phyloP scores from a whole-genome alignment of 2,797 vertebrate species.

The Acropternis orthonyx region DNA sequence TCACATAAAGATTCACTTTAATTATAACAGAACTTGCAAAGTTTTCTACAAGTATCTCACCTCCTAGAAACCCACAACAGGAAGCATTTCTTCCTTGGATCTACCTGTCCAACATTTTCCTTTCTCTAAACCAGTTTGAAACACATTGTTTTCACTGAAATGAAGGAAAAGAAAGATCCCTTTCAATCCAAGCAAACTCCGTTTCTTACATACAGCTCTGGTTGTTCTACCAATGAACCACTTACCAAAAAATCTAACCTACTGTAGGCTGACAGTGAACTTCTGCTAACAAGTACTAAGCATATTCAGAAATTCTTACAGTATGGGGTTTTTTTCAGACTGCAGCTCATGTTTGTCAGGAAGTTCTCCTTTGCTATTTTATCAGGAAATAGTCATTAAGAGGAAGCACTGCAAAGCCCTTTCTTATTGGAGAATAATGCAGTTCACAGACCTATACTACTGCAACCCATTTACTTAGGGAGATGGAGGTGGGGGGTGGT shows the following conservation, averaged over 20 bases:
- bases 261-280: not conserved
- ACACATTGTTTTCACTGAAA: not conserved
- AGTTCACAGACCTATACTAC: not conserved
- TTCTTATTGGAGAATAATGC: not conserved
- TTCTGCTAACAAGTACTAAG: not conserved
- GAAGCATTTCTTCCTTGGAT: not conserved
- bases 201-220: not conserved
- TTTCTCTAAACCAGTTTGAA: not conserved
- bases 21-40: not conserved
- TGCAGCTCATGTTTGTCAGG: not conserved
- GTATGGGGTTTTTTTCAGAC: not conserved
- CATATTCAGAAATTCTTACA: not conserved
- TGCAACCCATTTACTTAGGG: not conserved
- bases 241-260: not conserved
- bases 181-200: not conserved
- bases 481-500: not conserved
- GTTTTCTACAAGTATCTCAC: not conserved
- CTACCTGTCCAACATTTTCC: not conserved
- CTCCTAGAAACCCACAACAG: not conserved
- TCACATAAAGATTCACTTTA: not conserved
- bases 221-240: not conserved
- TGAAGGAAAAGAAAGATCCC: not conserved
- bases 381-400: not conserved
- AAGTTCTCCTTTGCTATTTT: not conserved
- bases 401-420: not conserved